Evolutionary conservation across 2,888 invertebrate genomes (phyloP), one percentile per base, ranked within the genome.

Genomic region (Rhorus exstirpatorius): DNA sequence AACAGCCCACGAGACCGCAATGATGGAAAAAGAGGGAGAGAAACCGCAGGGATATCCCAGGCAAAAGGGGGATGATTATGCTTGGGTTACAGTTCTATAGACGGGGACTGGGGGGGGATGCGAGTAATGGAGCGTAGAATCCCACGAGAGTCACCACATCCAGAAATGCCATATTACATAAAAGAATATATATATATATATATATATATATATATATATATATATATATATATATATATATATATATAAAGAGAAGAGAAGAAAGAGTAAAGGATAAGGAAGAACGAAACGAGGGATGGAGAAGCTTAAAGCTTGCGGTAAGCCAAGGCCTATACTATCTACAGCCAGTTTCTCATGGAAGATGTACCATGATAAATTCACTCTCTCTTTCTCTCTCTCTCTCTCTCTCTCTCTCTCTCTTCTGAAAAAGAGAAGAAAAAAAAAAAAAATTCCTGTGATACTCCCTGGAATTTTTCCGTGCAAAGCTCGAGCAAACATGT

Each of bases 91-190:
- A 60, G 71, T 63, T 21, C 53, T 79, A 74, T n/a, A n/a, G n/a
- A n/a, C n/a, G n/a, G n/a, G n/a, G n/a, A n/a, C n/a, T n/a, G n/a
- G n/a, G n/a, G 86, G 84, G 86, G 85, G 85, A 85, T 83, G 83
- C 85, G 89, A 89, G 89, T 89, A 90, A 91, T 90, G 88, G 88
- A 88, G 83, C 88, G 74, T 74, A 53, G 55, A 51, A 75, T 80
- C 85, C 81, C 81, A 38, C 49, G 81, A 76, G 84, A 68, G 60
- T 74, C 38, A 21, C 46, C 55, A 46, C 19, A 60, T 26, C 12
- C 31, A 41, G 1, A 58, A 21, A 44, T n/a, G 12, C 65, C 21
- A 31, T 75, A 75, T 53, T 63, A n/a, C n/a, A n/a, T n/a, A n/a
- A n/a, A n/a, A n/a, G n/a, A n/a, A n/a, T n/a, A n/a, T n/a, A n/a